Base-by-base conservation (phyloP, 2,888 invertebrate genomes). In the Pristionchus japonicus region DNA sequence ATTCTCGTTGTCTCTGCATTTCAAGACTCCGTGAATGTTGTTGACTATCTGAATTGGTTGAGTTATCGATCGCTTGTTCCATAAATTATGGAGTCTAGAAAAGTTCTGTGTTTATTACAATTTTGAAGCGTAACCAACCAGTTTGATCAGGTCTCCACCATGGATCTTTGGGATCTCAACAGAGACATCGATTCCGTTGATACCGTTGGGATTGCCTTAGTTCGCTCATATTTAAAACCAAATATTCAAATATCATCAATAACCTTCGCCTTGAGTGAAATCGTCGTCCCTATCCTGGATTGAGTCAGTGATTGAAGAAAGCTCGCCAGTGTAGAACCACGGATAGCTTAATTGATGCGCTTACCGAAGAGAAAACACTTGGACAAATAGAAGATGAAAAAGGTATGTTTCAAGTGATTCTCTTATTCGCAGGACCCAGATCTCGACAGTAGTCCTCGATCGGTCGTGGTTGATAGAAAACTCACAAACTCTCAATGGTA, bases 141-240 rank as follows among this genome's bases (percentile, higher is more conserved):
- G 13, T 27, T 86, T 43, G 31, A 86, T 15, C 23, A 49, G 74
- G n/a, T 70, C 70, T 0, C 86, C 90, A 85, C 87, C 88, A 47
- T 90, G 84, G 0, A 90, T 88, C 88, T 89, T 91, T 34, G 89
- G 86, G 6, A 91, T 67, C 61, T 91, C 90, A 23, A 90, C 34
- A 23, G 91, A 90, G 52, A 91, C 89, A 52, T 91, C 89, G 77
- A 91, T 64, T 17, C 88, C 88, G 27, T 91, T 88, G 89, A 90
- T 89, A 3, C 88, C 89, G 0, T 88, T 64, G 0, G 89, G 86
- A 17, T 88, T 80, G 7, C 86, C 91, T 91, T 57, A 82, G 90
- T 85, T 74, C 1, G 34, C 7, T 74, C 6, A n/a, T 61, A 9
- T 61, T 20, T n/a, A 4, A 43, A n/a, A n/a, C n/a, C n/a, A n/a